These are phyloP conservation scores for Anguilla rostrata DNA, from an alignment of 2,113 vertebrate species.

Conservation along the genomic window DNA sequence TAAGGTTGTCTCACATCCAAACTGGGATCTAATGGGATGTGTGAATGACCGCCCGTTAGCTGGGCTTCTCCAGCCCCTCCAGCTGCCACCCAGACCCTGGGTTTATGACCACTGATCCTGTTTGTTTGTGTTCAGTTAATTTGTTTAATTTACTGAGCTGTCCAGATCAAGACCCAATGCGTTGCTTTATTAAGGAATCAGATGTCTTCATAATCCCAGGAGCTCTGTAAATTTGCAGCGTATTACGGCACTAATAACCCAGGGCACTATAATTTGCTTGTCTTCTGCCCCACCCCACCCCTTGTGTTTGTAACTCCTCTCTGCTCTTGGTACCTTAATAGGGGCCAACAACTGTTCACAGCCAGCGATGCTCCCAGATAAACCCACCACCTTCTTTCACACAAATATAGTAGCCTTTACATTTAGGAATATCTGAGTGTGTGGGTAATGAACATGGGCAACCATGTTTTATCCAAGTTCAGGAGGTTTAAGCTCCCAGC, in stretches of 20 bases:
- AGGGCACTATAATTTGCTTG: neutral
- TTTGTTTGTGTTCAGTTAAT: neutral
- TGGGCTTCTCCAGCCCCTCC: no score
- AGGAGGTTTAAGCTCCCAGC: neutral
- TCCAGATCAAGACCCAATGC: neutral
- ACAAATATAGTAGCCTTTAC: neutral
- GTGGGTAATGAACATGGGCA: neutral
- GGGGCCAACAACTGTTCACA: neutral
- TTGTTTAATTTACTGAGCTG: neutral
- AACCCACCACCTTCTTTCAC: neutral
- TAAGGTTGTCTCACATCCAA: neutral
- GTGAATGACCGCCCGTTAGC: neutral
- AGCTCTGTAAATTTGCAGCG: neutral
- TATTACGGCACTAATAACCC: neutral
- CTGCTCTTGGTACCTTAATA: neutral
- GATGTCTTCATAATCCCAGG: neutral
- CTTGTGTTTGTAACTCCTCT: neutral
- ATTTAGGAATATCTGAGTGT: neutral
- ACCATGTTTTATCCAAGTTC: neutral
- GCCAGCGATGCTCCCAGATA: neutral
- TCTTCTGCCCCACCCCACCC: neutral
- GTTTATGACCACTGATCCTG: neutral
- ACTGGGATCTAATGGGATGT: neutral
- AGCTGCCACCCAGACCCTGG: neutral
- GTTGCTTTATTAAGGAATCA: neutral